Evolutionary conservation across 1,140 invertebrate species (phyloP).

Genomic region (Mya arenaria): DNA sequence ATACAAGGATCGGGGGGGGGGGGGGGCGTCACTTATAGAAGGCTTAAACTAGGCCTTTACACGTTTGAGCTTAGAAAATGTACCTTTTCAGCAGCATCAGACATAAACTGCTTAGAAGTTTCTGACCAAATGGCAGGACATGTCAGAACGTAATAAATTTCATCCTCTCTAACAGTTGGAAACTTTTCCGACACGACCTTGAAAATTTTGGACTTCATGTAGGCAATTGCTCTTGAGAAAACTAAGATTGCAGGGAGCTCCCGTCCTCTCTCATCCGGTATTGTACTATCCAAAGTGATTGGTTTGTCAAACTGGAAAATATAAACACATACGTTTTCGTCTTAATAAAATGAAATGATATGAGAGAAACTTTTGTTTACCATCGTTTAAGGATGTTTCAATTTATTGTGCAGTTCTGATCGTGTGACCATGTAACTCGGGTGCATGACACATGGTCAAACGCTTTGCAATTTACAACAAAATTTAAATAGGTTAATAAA

Average conservation of each 20-base stretch:
- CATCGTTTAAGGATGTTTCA: not conserved
- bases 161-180: slow-evolving; percentile 4
- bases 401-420: not conserved
- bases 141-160: slow-evolving; percentile 35
- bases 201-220: slow-evolving; percentile 25
- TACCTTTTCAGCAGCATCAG: slow-evolving; percentile 29
- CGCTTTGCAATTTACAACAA: not conserved
- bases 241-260: slow-evolving; percentile 10
- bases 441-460: too few relatives aligned
- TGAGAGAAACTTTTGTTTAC: not conserved
- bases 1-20: too few relatives aligned
- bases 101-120: slow-evolving; percentile 30
- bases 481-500: not conserved
- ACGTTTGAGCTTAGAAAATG: too few relatives aligned
- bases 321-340: not conserved
- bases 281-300: not conserved
- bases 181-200: not conserved
- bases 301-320: not conserved
- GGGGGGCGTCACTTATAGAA: too few relatives aligned
- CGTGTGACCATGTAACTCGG: not conserved
- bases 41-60: too few relatives aligned
- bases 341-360: not conserved
- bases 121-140: slow-evolving; percentile 45
- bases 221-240: slow-evolving; percentile 3
- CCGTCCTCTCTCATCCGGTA: slow-evolving; percentile 18